phyloP scores from a whole-genome alignment of 2,113 vertebrate species.

The Lampris megalopsis region DNA sequence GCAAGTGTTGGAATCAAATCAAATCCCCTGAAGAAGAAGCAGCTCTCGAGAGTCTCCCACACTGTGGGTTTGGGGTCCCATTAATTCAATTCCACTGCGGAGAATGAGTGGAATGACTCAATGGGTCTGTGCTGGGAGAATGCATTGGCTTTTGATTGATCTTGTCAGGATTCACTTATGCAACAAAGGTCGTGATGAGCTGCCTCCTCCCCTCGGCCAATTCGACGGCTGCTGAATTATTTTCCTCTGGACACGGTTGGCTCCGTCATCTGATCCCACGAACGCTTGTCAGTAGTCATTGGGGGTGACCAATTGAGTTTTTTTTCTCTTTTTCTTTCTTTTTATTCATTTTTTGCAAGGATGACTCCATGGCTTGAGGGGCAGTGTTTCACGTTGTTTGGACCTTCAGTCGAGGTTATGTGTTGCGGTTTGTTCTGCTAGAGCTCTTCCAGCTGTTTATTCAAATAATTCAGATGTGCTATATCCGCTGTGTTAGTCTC shows the following conservation, averaged over 20 bases:
- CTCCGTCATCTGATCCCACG: conserved; percentile 60
- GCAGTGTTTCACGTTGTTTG: background rate
- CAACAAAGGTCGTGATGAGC: conserved; percentile 70
- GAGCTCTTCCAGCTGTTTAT: background rate
- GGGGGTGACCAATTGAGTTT: background rate
- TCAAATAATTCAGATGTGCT: background rate
- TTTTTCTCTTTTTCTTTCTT: background rate
- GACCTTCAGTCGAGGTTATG: background rate
- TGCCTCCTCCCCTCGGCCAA: conserved; percentile 63
- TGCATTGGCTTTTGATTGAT: conserved; percentile 68
- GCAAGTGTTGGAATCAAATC: conserved; percentile 39
- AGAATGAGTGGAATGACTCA: conserved; percentile 67
- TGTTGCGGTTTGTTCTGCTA: background rate
- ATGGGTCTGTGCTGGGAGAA: conserved; percentile 47
- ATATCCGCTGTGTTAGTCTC: background rate
- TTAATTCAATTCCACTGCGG: conserved; percentile 66
- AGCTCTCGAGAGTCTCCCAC: conserved; percentile 47
- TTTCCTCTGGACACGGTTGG: conserved; percentile 68
- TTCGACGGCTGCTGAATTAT: conserved; percentile 65
- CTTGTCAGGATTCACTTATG: conserved; percentile 66
- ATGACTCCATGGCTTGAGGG: conserved; percentile 3
- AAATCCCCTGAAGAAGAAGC: conserved; percentile 52
- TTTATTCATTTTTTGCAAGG: background rate
- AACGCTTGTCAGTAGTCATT: conserved; percentile 45
- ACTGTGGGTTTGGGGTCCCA: conserved; percentile 55